Base-by-base conservation (phyloP, 2,113 vertebrate species). In the Coryphaenoides rupestris region DNA sequence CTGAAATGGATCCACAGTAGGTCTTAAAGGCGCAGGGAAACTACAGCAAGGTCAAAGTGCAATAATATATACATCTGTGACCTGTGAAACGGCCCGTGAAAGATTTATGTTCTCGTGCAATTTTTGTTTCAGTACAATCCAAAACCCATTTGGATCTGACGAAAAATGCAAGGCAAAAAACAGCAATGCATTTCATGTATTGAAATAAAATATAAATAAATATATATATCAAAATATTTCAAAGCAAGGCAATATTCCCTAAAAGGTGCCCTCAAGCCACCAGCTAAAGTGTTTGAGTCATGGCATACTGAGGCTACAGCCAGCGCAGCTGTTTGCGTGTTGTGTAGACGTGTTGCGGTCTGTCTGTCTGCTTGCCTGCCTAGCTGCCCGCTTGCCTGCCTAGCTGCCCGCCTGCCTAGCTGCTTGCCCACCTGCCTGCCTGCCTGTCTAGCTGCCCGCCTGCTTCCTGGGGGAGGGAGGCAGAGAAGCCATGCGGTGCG, bases 1-100 rank as follows among this genome's bases (percentile, higher is more conserved):
- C 96, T 98, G 33, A 2, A 24, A 55, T 26, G 62, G 33, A 12
- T 40, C 33, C 9, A 40, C 33, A 40, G 13, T 40, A 40, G 9
- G 33, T 40, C 13, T 40, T 10, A 40, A 40, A 7, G n/a, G n/a
- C 13, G 33, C 33, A 40, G 33, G 33, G 33, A 12, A 7, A 40
- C 33, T 33, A 1, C 5, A 33, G 28, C 28, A 5, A 9, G n/a
- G 28, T 10, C 3, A 6, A 26, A 26, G 24, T 26, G 24, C 24
- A 26, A 26, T 26, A 26, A 26, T 26, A 26, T 26, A 3, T 6
- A 26, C 3, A 26, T 1, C 2, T 40, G 33, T 40, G 33, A 7
- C 33, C 33, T 40, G 6, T 40, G 33, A 40, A 12, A 40, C 33
- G n/a, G n/a, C n/a, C n/a, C 13, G 9, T 40, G 9, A 40, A 40